Conservation (phyloP, 1,140 invertebrate species). For the Drosophila lini region DNA sequence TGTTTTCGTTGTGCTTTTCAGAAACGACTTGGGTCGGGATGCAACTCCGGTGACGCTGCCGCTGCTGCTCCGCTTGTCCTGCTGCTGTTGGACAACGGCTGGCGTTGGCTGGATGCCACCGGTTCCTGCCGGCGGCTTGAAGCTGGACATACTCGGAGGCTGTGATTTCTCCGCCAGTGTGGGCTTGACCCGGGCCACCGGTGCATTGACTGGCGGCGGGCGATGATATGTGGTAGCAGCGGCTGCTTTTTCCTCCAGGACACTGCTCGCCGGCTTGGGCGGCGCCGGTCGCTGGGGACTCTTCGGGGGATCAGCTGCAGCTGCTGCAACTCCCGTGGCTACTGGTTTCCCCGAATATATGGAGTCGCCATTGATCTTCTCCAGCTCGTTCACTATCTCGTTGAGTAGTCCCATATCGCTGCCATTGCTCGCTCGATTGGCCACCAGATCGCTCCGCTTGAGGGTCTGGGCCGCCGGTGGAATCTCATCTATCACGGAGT, state of each 20-base stretch:
- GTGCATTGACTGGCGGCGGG: slow-evolving; percentile 88
- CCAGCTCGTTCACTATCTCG: slow-evolving; percentile 94
- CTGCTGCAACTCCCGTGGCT: slow-evolving; percentile 65
- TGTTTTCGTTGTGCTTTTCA: slow-evolving; percentile 65
- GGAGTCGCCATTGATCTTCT: slow-evolving; percentile 91
- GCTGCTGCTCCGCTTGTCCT: slow-evolving; percentile 29
- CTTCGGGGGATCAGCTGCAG: slow-evolving; percentile 26
- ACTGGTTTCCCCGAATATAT: slow-evolving; percentile 90
- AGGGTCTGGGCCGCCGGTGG: slow-evolving; percentile 83
- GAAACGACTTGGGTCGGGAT: slow-evolving; percentile 67
- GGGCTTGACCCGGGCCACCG: slow-evolving; percentile 88
- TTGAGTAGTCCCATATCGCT: slow-evolving; percentile 89
- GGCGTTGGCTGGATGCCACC: slow-evolving; percentile 28
- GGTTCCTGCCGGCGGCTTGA: slow-evolving; percentile 65
- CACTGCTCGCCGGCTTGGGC: slow-evolving; percentile 76
- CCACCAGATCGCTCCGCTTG: slow-evolving; percentile 77
- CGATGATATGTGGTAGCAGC: slow-evolving; percentile 88
- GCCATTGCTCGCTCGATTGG: slow-evolving; percentile 83
- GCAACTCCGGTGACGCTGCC: slow-evolving; percentile 12
- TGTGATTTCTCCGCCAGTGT: slow-evolving; percentile 85
- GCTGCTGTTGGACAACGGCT: slow-evolving; percentile 24
- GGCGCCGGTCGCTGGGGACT: slow-evolving; percentile 69
- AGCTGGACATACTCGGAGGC: slow-evolving; percentile 77
- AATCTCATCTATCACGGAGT: slow-evolving; percentile 93
- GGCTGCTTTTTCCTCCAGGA: slow-evolving; percentile 41